These are phyloP conservation scores for Plotosus lineatus DNA, from an alignment of 2,113 vertebrate species.

Conservation along the genomic window DNA sequence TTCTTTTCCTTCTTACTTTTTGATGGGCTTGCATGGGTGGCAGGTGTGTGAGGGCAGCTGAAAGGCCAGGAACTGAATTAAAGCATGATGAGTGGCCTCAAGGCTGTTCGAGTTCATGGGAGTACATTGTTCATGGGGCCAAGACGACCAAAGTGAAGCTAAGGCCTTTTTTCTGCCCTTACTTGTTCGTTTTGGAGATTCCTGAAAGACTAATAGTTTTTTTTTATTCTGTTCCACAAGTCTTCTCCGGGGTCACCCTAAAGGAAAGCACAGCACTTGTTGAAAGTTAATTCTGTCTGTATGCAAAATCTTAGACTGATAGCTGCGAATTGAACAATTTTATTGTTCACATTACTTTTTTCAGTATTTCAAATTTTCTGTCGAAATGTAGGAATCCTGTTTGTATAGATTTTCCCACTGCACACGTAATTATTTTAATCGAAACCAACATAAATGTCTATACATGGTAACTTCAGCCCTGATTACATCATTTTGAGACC, in stretches of 20 bases:
- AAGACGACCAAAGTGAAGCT: conserved; percentile 13
- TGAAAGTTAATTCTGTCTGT: too few species aligned
- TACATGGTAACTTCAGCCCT: too few species aligned
- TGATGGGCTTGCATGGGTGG: conserved; percentile 29
- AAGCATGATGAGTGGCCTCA: conserved; percentile 27
- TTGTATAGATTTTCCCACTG: too few species aligned
- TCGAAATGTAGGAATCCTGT: too few species aligned
- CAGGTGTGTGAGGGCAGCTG: conserved; percentile 38
- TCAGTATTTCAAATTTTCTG: too few species aligned
- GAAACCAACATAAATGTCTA: too few species aligned
- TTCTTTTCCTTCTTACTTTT: conserved; percentile 2
- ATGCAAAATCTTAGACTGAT: too few species aligned
- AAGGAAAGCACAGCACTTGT: too few species aligned
- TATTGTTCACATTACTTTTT: too few species aligned
- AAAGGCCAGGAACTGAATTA: conserved; percentile 40
- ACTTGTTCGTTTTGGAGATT: background rate
- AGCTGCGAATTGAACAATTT: too few species aligned
- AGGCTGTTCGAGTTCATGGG: conserved; percentile 29
- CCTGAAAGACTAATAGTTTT: conserved; percentile 26
- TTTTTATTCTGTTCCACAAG: conserved; percentile 16
- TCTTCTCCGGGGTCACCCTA: conserved; percentile 14
- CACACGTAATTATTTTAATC: too few species aligned
- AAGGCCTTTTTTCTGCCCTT: conserved; percentile 2
- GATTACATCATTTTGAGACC: too few species aligned
- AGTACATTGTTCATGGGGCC: conserved; percentile 33